Base-by-base conservation (phyloP, 2,113 vertebrate species). In the Reinhardtius hippoglossoides region DNA sequence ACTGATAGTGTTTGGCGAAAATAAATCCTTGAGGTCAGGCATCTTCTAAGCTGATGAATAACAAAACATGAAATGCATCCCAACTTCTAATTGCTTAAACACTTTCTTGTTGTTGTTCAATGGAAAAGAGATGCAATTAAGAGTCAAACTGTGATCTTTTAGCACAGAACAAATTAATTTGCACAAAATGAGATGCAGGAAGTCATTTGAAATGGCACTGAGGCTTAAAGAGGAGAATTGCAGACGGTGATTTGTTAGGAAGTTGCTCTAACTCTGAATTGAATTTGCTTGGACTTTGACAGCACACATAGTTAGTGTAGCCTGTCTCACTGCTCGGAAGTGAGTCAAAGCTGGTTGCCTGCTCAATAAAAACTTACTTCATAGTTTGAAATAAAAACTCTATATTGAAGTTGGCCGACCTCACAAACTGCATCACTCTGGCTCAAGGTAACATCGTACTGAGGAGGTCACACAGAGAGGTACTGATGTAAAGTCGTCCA, bases 201-300 rank as follows among this genome's bases (percentile, higher is more conserved):
- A 76, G 46, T 76, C 48, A 74, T 82, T 81, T 77, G 58, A 88
- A 85, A 87, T 78, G 70, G 82, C 83, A 86, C 55, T 64, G 80
- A 78, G 71, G 77, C 81, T 84, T 73, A 71, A 86, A 83, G 44
- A 78, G 77, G 58, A 81, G 76, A 81, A 79, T 67, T 79, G 75
- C 66, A 84, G 72, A 88, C 7, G 0, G 62, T 65, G 79, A 85
- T 87, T 91, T 82, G 50, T 54, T 54, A 9, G 9, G 20, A 54
- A 54, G 50, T 54, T 54, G 7, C 5, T 8, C 50, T 9, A 54
- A 54, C 18, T n/a, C 50, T 54, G 68, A 55, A 79, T 86, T 79
- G 80, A 61, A 87, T 83, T 88, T 74, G 16, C 82, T 72, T 77
- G 64, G 63, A 87, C 68, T 76, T 72, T 82, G 86, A 82, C 70